These are phyloP conservation scores for Nothocercus julius DNA, from an alignment of 2,113 vertebrate species.

Conservation along the genomic window DNA sequence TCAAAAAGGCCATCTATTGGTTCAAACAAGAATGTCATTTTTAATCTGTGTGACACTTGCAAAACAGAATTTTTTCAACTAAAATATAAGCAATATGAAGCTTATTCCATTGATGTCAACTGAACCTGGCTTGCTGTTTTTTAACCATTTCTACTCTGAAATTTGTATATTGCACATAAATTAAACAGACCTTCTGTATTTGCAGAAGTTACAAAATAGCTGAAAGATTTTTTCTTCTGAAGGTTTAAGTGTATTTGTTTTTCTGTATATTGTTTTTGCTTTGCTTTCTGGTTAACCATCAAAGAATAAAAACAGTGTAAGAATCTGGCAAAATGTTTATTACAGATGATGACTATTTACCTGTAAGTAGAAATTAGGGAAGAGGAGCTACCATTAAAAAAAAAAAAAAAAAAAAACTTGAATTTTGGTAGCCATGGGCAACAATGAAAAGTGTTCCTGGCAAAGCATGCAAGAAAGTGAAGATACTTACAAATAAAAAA, in stretches of 20 bases:
- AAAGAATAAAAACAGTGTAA: background rate
- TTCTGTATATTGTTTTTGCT: background rate
- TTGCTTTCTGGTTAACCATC: constrained; percentile 13
- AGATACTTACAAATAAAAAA: constrained; percentile 41
- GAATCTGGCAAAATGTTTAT: background rate
- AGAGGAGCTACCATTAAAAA: constrained; percentile 3
- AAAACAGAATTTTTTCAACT: background rate
- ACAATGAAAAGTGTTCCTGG: background rate
- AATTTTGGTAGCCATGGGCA: background rate
- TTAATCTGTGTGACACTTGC: background rate
- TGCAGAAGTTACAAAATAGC: background rate
- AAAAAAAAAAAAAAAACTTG: background rate
- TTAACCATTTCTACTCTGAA: background rate
- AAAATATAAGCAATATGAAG: background rate
- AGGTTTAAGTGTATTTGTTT: background rate
- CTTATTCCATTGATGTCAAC: background rate
- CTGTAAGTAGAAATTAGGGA: background rate
- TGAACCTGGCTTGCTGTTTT: background rate
- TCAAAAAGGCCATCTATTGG: constrained; percentile 1
- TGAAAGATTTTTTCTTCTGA: background rate
- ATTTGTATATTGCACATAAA: background rate
- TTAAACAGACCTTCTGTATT: background rate
- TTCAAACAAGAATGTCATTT: background rate
- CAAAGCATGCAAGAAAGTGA: constrained; percentile 6
- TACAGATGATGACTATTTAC: constrained; percentile 1